Evolutionary conservation across 1,140 invertebrate genomes (phyloP).

Genomic region (Prorops nasuta): DNA sequence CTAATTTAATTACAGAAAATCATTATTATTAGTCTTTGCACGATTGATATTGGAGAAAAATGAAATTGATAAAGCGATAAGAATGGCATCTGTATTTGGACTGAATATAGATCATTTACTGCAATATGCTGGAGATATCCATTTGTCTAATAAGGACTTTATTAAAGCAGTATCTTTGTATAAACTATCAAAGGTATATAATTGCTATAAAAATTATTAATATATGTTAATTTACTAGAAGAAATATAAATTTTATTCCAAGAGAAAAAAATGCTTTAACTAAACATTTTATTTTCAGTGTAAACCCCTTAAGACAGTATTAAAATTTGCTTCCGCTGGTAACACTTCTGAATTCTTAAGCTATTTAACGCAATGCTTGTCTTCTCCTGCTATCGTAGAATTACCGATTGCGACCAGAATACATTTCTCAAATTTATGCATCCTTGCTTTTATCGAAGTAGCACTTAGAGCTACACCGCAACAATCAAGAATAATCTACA

Average conservation of each 20-base stretch:
- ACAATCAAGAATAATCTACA: slow-evolving; percentile 47
- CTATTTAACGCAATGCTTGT: slow-evolving; percentile 62
- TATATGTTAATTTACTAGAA: too few species aligned
- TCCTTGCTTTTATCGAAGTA: slow-evolving; percentile 68
- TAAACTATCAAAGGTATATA: slow-evolving; percentile 67
- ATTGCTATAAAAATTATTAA: slow-evolving; percentile 4
- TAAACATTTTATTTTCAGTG: slow-evolving; percentile 50
- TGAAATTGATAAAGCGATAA: slow-evolving; percentile 60
- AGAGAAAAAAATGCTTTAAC: not conserved
- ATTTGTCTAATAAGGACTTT: slow-evolving; percentile 65
- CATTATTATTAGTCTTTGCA: slow-evolving; percentile 68
- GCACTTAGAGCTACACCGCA: slow-evolving; percentile 52
- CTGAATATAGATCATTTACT: slow-evolving; percentile 69
- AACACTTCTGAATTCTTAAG: slow-evolving; percentile 68
- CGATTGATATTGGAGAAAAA: slow-evolving; percentile 61
- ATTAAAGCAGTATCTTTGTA: slow-evolving; percentile 69
- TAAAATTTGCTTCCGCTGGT: slow-evolving; percentile 72
- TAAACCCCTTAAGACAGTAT: slow-evolving; percentile 67
- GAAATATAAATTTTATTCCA: too few species aligned
- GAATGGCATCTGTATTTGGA: slow-evolving; percentile 61
- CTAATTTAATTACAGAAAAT: slow-evolving; percentile 54
- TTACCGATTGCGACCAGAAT: slow-evolving; percentile 64
- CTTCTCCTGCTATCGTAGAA: slow-evolving; percentile 57
- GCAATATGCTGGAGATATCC: slow-evolving; percentile 71
- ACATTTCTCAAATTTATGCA: slow-evolving; percentile 68